Evolutionary conservation across 2,888 invertebrate species (phyloP).

Genomic region (Agonum fuliginosum): DNA sequence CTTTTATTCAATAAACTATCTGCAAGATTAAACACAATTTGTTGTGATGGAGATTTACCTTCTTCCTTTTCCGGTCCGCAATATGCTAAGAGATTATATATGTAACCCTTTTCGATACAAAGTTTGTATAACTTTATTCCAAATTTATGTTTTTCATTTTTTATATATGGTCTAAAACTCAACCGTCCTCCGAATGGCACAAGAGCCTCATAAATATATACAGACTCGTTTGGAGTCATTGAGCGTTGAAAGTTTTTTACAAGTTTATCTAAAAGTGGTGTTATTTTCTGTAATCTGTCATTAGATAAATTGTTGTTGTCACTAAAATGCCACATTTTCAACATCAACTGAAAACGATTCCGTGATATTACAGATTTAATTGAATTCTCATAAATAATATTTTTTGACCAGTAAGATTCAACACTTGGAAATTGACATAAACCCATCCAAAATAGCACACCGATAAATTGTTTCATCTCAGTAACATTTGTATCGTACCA

Average conservation of each 20-base stretch:
- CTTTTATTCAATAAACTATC: constrained; percentile 62
- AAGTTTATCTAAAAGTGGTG: constrained; percentile 62
- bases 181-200: constrained; percentile 62
- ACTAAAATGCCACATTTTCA: constrained; percentile 63
- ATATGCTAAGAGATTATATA: constrained; percentile 5
- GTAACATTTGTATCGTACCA: constrained; percentile 37
- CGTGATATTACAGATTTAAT: constrained; percentile 56
- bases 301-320: constrained; percentile 63
- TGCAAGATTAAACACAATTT: constrained; percentile 61
- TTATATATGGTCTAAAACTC: constrained; percentile 63
- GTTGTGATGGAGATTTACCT: constrained; percentile 43
- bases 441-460: constrained; percentile 47
- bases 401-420: constrained; percentile 47
- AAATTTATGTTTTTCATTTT: constrained; percentile 63
- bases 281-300: constrained; percentile 63
- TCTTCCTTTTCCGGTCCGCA: background rate
- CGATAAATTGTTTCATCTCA: constrained; percentile 45
- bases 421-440: constrained; percentile 30
- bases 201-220: constrained; percentile 63
- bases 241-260: constrained; percentile 61
- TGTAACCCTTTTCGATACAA: constrained; percentile 56
- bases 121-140: constrained; percentile 62
- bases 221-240: constrained; percentile 62
- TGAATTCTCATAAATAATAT: constrained; percentile 7
- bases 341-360: constrained; percentile 62